Percentiles rank a stretch among this genome's conserved stretches.
Conservation (phyloP, 2,113 vertebrate species). For the Falcunculus frontatus region DNA sequence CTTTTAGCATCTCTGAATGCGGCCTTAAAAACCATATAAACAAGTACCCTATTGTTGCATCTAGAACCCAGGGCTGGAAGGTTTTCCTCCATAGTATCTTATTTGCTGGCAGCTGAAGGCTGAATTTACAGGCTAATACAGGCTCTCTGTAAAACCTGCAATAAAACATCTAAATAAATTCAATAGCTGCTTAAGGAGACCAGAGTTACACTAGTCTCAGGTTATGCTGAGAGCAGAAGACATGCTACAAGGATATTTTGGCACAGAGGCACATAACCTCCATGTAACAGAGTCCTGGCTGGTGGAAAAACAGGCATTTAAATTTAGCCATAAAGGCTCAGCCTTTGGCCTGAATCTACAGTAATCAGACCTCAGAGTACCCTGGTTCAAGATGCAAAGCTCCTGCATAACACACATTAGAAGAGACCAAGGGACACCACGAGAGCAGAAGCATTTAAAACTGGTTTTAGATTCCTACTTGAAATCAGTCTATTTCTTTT, state of each 20-base stretch:
- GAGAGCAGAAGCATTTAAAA: neutral
- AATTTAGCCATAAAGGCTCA: neutral
- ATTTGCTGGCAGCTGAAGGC: neutral
- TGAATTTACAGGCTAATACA: neutral
- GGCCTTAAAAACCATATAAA: neutral
- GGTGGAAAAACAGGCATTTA: neutral
- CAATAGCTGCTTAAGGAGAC: neutral
- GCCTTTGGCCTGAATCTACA: neutral
- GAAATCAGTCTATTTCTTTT: neutral
- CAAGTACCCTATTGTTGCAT: neutral
- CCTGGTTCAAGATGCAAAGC: neutral
- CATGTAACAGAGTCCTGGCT: neutral
- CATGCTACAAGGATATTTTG: neutral
- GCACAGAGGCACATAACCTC: neutral
- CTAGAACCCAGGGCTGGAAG: neutral
- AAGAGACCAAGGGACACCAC: neutral
- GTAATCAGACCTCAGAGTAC: neutral
- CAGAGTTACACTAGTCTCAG: neutral
- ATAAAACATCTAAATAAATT: neutral
- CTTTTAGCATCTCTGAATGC: constrained; percentile 1
- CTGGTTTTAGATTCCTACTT: neutral
- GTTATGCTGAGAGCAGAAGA: neutral
- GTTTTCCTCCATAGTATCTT: neutral
- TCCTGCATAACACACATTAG: neutral
- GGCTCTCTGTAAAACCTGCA: neutral